Percentiles rank a stretch among this genome's conserved stretches.
Evolutionary conservation across 1,140 invertebrate genomes (phyloP).

Genomic region (Drosophila athabasca): DNA sequence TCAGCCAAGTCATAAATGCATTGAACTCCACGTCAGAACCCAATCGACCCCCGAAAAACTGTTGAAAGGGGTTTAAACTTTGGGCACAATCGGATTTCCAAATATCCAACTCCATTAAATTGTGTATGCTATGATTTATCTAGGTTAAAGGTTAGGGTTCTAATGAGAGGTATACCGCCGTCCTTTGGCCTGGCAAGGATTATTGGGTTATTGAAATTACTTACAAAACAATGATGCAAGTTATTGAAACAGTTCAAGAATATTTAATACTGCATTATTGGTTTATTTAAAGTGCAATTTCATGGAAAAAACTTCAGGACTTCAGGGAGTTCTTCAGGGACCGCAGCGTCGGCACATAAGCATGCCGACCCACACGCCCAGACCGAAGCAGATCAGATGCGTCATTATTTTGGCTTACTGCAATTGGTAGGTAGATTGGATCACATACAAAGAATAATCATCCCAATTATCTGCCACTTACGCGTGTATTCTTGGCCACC

Average conservation of each 20-base stretch:
- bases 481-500: slow-evolving; percentile 36
- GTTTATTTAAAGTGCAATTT: background rate
- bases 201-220: too few relatives aligned
- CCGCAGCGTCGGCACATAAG: slow-evolving; percentile 48
- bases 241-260: too few relatives aligned
- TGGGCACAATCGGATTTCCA: too few relatives aligned
- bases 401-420: slow-evolving; percentile 37
- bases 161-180: background rate
- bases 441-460: too few relatives aligned
- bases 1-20: slow-evolving; percentile 46
- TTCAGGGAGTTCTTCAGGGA: background rate
- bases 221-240: background rate
- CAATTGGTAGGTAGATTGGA: background rate
- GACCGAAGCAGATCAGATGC: slow-evolving; percentile 37
- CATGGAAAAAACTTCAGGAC: background rate
- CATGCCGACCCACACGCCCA: slow-evolving; percentile 56
- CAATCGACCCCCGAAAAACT: slow-evolving; percentile 9
- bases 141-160: too few relatives aligned
- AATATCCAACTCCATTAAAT: too few relatives aligned
- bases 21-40: slow-evolving; percentile 38
- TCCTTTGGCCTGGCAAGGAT: background rate
- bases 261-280: background rate
- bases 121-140: too few relatives aligned
- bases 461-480: slow-evolving; percentile 15
- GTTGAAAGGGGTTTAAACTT: slow-evolving; percentile 12